phyloP scores from a whole-genome alignment of 1,140 invertebrate genomes.

The Grapholita molesta region DNA sequence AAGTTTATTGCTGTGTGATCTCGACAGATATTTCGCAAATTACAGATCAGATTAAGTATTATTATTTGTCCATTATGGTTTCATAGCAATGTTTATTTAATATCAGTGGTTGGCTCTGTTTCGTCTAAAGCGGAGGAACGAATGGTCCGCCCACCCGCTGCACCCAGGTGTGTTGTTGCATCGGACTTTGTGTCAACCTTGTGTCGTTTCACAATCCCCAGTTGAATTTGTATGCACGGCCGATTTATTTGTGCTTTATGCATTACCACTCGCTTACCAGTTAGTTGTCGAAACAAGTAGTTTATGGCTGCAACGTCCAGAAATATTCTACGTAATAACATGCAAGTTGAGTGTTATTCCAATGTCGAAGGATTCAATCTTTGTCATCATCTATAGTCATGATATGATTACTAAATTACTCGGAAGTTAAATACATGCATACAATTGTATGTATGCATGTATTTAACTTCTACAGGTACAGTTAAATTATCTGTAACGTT shows the following conservation, averaged over 20 bases:
- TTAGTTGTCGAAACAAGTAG: neutral
- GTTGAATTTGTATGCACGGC: neutral
- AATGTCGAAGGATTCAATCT: neutral
- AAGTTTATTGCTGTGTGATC: neutral
- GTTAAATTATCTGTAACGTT: no score
- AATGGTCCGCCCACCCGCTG: slow-evolving; percentile 52
- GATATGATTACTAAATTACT: no score
- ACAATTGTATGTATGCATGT: no score
- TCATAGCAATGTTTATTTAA: neutral
- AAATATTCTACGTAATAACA: neutral
- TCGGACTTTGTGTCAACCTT: slow-evolving; percentile 41
- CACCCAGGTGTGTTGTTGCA: slow-evolving; percentile 48
- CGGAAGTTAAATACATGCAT: no score
- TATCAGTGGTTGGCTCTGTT: neutral
- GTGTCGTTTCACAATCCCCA: slow-evolving; percentile 39
- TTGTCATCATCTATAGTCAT: no score
- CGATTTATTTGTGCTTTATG: slow-evolving; percentile 1
- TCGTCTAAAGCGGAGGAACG: slow-evolving; percentile 25
- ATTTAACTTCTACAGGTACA: no score
- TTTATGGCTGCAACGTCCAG: neutral
- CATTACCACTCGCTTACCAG: neutral
- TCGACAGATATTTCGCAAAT: neutral
- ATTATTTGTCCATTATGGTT: neutral
- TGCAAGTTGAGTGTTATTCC: neutral
- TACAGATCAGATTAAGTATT: neutral